Base-by-base conservation (phyloP, 1,140 invertebrate species). In the Ectropis grisescens region DNA sequence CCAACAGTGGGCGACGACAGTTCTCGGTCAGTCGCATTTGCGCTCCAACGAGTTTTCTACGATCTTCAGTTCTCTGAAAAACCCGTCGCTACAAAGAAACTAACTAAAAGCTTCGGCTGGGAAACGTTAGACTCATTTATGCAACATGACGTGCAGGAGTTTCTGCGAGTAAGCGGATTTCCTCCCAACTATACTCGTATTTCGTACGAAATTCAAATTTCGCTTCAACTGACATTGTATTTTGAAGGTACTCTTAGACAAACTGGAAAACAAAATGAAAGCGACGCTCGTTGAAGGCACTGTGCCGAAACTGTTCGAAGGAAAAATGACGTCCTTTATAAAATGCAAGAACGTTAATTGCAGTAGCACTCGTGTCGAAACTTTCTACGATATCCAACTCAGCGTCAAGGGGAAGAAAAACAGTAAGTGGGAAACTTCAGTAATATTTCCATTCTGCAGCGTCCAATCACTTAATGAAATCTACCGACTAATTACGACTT, bases 61-160 rank as follows among this genome's bases (percentile, higher is more conserved):
- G 98, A 99, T 64, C 86, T 99, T n/a, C 98, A 99, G 80, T 98
- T 98, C 66, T 93, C 90, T 53, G 97, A 99, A 76, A 98, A 97
- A 80, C 96, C 98, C 11, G 98, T 99, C 13, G 98, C 97, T 27
- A 99, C 98, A 14, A 99, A 99, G 79, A 99, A 99, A 83, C 84
- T 99, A 13, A 99, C 98, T n/a, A 98, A 98, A 83, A 98, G 96
- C 43, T 99, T 99, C 83, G 98, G 98, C 41, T 99, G 98, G 98
- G 98, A 99, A 82, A 98, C 97, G 0, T 82, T 99, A 9, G 98
- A 99, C 75, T 98, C 97, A n/a, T 99, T 99, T 82, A 98, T 99
- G 96, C 98, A 99, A 70, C 98, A 99, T 82, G 98, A 99, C 84
- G 98, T 99, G 7, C 75, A 81, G 42, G 75, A 81, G 49, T 78